A percentile compares a stretch with the other conserved stretches of the same genome.
Conservation (phyloP, 37 sponge, comb jelly and placozoan genomes). For the Amphimedon queenslandica region DNA sequence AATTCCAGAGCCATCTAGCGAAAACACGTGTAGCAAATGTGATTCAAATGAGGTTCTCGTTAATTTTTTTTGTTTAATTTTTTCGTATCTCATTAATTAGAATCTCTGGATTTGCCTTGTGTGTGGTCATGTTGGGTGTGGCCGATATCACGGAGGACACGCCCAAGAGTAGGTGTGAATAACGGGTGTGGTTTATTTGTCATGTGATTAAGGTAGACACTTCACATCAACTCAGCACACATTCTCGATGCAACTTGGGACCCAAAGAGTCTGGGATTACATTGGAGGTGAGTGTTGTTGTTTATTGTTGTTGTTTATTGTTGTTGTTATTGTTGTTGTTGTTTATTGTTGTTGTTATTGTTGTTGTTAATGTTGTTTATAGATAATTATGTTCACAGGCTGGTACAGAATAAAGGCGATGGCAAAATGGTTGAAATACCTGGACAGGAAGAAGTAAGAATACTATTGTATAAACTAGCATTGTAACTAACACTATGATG, state of each 20-base stretch:
- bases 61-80: background rate
- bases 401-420: slow-evolving; percentile 94
- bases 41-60: slow-evolving; percentile 62
- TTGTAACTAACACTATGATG: background rate
- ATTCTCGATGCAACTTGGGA: slow-evolving; percentile 88
- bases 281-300: slow-evolving; percentile 86
- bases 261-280: slow-evolving; percentile 95
- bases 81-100: slow-evolving; percentile 14
- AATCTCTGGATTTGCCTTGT: slow-evolving; percentile 95
- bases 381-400: slow-evolving; percentile 97
- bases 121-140: slow-evolving; percentile 98
- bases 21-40: slow-evolving; percentile 65
- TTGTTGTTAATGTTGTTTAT: slow-evolving; percentile 3
- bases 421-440: slow-evolving; percentile 95
- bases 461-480: background rate
- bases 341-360: too few relatives aligned
- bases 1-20: slow-evolving; percentile 68
- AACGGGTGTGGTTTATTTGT: too few relatives aligned
- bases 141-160: slow-evolving; percentile 85
- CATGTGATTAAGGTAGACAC: too few relatives aligned
- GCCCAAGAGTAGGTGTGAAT: slow-evolving; percentile 54
- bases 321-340: slow-evolving; percentile 1
- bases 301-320: too few relatives aligned
- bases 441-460: slow-evolving; percentile 18
- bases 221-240: slow-evolving; percentile 89